Evolutionary conservation across 2,113 vertebrate genomes (phyloP).

Genomic region (Daphoenositta chrysoptera): DNA sequence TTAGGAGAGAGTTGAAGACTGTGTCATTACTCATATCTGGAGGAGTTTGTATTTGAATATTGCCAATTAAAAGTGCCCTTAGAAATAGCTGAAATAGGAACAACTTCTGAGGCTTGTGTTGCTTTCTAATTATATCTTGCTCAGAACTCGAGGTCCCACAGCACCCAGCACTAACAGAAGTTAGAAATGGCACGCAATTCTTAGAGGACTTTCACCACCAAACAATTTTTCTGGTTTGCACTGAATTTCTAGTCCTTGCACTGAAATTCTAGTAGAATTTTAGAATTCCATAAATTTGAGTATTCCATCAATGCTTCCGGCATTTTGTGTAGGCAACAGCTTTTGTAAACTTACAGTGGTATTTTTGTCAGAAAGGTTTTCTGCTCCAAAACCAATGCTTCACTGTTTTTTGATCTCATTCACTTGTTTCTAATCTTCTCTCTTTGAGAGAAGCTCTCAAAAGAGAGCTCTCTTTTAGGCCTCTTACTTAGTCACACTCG

Average conservation of each 20-base stretch:
- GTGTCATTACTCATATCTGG: not conserved
- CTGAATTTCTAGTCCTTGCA: not conserved
- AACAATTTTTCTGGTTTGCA: not conserved
- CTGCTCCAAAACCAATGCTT: not conserved
- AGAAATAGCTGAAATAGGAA: not conserved
- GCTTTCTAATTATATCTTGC: not conserved
- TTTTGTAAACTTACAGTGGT: not conserved
- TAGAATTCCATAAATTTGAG: not conserved
- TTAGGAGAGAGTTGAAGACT: not conserved
- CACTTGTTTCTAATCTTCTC: not conserved
- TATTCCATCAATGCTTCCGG: not conserved
- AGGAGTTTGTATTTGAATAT: constrained; percentile 25
- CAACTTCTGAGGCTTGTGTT: not conserved
- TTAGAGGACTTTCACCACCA: not conserved
- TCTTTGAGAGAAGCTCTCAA: too few relatives aligned
- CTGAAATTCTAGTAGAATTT: not conserved
- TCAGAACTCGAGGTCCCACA: not conserved
- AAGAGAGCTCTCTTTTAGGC: not conserved
- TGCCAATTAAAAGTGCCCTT: constrained; percentile 22
- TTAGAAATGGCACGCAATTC: not conserved
- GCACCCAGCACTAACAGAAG: not conserved
- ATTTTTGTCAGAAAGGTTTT: not conserved
- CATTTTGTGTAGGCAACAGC: not conserved
- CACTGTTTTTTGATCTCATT: not conserved
- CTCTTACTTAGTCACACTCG: not conserved